Base-by-base conservation (phyloP, 2,113 vertebrate genomes). In the Mesoclemmys tuberculata region DNA sequence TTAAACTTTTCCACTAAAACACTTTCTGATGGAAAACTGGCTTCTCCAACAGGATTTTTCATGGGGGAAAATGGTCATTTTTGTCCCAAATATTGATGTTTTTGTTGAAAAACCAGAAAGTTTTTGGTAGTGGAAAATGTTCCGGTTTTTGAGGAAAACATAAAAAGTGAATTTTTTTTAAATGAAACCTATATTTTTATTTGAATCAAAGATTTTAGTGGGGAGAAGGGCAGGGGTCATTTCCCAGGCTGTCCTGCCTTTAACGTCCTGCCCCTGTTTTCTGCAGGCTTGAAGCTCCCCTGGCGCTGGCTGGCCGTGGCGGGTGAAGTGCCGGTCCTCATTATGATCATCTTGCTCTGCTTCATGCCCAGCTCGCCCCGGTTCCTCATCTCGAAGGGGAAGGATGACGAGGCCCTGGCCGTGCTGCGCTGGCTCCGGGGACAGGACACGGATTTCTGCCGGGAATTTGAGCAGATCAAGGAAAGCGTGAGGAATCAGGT, bases 331-430 rank as follows among this genome's bases (percentile, higher is more conserved):
- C 99, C 99, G 0, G 98, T 99, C 19, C 26, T 99, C 18, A 0
- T 97, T 51, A 99, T 99, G 99, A 83, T 99, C 12, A 1, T 98
- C 49, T 96, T 99, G 84, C 96, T 99, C 89, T 98, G 93, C 88
- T 98, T 99, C 96, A 99, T 99, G 99, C 99, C 99, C 51, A 96
- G 97, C 91, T 99, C 99, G 0, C 99, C 99, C 1, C 99, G 99
- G 77, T 99, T 99, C 97, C 98, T 99, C 64, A 98, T 99, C 48
- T 99, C 99, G 12, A 96, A 98, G 58, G 98, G 98, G 71, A 97
- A 98, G 88, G 96, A 97, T 0, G 93, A 98, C 0, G 95, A 99
- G 82, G 99, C 99, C 0, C 92, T 98, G 81, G 5, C 29, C 31
- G 98, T 98, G 0, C 98, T 99, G 81, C 93, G 93, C 83, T 99